phyloP scores from a whole-genome alignment of 2,113 vertebrate genomes.

The Ascaphus truei region DNA sequence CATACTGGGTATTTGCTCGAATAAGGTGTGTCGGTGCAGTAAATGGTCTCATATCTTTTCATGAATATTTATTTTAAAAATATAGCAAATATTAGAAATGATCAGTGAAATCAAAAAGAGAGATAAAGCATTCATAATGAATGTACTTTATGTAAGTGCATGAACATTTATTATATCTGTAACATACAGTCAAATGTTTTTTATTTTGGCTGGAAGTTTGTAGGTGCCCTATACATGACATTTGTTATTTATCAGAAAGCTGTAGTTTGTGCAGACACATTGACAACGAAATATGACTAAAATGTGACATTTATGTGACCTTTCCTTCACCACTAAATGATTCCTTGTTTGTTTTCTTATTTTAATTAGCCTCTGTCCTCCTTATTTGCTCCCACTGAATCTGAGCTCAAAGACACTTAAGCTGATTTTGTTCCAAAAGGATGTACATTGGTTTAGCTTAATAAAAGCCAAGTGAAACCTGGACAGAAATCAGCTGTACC shows the following conservation, averaged over 20 bases:
- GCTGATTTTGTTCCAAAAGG: neutral
- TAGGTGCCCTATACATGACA: neutral
- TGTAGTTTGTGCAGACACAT: neutral
- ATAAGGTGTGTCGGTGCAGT: no score
- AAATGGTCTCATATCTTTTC: no score
- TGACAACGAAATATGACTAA: no score
- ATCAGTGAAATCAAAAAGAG: no score
- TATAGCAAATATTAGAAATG: no score
- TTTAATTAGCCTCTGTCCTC: slow-evolving; percentile 2
- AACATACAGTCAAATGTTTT: no score
- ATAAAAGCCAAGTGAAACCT: slow-evolving; percentile 44
- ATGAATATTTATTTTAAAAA: no score
- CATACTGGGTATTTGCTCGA: no score
- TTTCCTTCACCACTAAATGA: neutral
- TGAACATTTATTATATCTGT: neutral
- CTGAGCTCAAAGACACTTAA: slow-evolving; percentile 6
- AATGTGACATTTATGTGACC: neutral
- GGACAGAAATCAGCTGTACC: slow-evolving; percentile 41
- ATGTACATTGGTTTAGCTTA: slow-evolving; percentile 35
- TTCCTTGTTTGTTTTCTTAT: neutral
- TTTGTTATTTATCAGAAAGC: neutral
- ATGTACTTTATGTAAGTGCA: no score
- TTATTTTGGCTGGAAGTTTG: neutral
- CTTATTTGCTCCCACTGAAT: slow-evolving; percentile 14
- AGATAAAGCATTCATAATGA: no score